These are phyloP conservation scores for Eilema griseolum DNA, from an alignment of 2,888 invertebrate genomes.

Conservation along the genomic window DNA sequence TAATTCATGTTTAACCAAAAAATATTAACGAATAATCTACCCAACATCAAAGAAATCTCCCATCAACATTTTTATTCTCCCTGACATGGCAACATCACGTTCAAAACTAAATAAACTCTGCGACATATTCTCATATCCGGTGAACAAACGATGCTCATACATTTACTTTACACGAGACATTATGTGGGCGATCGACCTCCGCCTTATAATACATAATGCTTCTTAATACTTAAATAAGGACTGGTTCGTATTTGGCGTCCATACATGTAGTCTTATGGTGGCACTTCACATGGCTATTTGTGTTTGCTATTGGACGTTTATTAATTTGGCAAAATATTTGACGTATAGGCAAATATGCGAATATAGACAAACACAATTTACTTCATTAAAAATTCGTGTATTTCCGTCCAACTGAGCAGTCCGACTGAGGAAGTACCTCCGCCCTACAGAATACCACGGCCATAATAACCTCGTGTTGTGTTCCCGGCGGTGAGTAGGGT, in stretches of 20 bases:
- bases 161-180: constrained; percentile 44
- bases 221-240: constrained; percentile 31
- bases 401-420: too few relatives aligned
- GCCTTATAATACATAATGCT: constrained; percentile 35
- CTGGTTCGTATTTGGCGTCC: neutral
- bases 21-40: neutral
- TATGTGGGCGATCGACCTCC: constrained; percentile 41
- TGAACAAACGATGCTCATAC: constrained; percentile 44
- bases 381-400: too few relatives aligned
- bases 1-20: neutral
- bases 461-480: too few relatives aligned
- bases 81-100: constrained; percentile 17
- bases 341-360: too few relatives aligned
- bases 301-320: too few relatives aligned
- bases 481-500: too few relatives aligned
- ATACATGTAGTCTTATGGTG: too few relatives aligned
- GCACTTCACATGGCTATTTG: too few relatives aligned
- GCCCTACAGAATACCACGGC: too few relatives aligned
- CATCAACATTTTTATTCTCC: constrained; percentile 10
- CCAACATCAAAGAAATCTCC: constrained; percentile 5
- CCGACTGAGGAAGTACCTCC: too few relatives aligned
- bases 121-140: constrained; percentile 46
- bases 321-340: too few relatives aligned
- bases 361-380: too few relatives aligned
- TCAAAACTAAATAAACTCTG: constrained; percentile 40